A percentile compares a stretch with the other conserved stretches of the same genome.
phyloP scores from a whole-genome alignment of 2,113 vertebrate species.

The Anseranas semipalmata region DNA sequence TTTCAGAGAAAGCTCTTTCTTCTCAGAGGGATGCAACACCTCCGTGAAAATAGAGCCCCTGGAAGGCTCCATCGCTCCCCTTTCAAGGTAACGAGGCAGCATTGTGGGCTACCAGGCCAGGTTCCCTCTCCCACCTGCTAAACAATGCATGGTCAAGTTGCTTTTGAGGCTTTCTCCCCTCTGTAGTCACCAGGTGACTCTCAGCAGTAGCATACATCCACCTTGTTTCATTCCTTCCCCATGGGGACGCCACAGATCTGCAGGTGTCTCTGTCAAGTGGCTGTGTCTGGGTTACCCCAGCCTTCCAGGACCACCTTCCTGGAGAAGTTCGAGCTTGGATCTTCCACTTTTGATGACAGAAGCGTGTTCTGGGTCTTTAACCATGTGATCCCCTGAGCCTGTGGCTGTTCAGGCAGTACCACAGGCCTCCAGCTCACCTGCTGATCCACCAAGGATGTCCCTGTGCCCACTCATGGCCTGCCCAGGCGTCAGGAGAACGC shows the following conservation, averaged over 20 bases:
- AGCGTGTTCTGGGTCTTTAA: neutral
- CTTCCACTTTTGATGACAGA: neutral
- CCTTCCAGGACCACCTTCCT: neutral
- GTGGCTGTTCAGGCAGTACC: neutral
- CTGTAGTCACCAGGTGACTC: neutral
- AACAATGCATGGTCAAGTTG: fast-evolving
- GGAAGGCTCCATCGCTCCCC: conserved; percentile 79
- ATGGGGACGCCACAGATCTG: neutral
- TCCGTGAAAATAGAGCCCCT: conserved; percentile 78
- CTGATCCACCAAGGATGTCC: neutral
- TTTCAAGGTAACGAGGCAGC: conserved; percentile 77
- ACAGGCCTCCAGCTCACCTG: neutral
- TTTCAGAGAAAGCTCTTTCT: conserved; percentile 79
- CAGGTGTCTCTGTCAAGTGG: neutral
- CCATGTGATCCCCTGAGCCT: neutral
- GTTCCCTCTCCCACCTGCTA: neutral
- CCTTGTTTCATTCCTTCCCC: neutral
- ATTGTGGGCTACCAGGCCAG: neutral
- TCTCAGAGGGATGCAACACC: conserved; percentile 76
- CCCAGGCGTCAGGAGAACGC: neutral
- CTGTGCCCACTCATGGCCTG: neutral
- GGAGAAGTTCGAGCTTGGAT: neutral
- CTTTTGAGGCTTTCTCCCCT: neutral
- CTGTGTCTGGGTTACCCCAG: fast-evolving
- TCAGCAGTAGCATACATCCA: neutral